A percentile compares a stretch with the other conserved stretches of the same genome.
phyloP scores from a whole-genome alignment of 2,797 vertebrate genomes.

The Microctenopoma lineatum region DNA sequence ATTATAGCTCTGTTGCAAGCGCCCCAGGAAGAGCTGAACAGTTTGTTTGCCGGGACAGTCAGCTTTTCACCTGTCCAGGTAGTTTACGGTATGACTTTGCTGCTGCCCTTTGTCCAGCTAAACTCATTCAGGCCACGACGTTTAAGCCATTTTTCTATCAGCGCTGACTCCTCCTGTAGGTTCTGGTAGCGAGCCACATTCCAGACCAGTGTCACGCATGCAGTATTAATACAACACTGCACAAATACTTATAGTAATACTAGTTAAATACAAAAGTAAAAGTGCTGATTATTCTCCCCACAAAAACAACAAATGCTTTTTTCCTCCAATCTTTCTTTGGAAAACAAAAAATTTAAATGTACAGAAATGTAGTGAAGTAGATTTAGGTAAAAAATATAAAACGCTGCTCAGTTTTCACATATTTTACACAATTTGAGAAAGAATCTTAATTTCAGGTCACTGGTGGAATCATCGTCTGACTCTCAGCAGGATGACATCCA shows the following conservation, averaged over 20 bases:
- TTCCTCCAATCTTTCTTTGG: too few species aligned
- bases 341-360: too few species aligned
- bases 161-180: not conserved
- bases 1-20: conserved; percentile 34
- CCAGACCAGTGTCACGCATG: too few species aligned
- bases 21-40: conserved; percentile 22
- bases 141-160: not conserved
- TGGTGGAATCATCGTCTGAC: conserved; percentile 50
- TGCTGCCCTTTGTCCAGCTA: conserved; percentile 10
- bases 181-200: too few species aligned
- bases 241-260: too few species aligned
- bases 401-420: conserved; percentile 43
- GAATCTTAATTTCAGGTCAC: conserved; percentile 33
- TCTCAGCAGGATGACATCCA: conserved; percentile 56
- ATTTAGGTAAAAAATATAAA: too few species aligned
- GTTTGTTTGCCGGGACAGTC: conserved; percentile 23
- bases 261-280: too few species aligned
- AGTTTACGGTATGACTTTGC: conserved; percentile 37
- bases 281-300: too few species aligned
- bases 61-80: conserved; percentile 33
- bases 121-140: not conserved
- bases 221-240: too few species aligned
- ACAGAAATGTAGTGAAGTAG: too few species aligned
- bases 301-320: too few species aligned
- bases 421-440: conserved; percentile 62